These are phyloP conservation scores for Cantharis rustica DNA, from an alignment of 2,888 invertebrate species.

Conservation along the genomic window DNA sequence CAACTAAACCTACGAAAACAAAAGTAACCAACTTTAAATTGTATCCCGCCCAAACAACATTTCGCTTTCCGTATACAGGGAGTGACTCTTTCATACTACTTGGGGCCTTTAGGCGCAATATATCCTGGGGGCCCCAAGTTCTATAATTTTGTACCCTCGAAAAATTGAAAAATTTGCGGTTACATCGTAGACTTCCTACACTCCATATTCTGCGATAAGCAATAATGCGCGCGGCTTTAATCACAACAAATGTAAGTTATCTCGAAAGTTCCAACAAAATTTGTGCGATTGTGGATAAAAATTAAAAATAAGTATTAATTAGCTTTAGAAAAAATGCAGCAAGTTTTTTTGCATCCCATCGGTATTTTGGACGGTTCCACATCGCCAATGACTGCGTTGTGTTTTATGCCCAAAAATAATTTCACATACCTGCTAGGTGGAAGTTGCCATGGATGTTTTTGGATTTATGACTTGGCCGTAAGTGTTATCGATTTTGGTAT, in stretches of 20 bases:
- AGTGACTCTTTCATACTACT: too few species aligned
- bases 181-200: neutral
- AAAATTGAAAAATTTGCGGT: neutral
- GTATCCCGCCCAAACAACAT: neutral
- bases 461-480: neutral
- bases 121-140: too few species aligned
- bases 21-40: neutral
- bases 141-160: too few species aligned
- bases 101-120: too few species aligned
- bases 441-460: neutral
- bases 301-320: neutral
- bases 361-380: neutral
- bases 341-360: neutral
- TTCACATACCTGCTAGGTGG: neutral
- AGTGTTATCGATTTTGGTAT: neutral
- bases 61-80: neutral
- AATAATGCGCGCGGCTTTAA: neutral
- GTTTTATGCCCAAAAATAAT: neutral
- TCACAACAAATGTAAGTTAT: neutral
- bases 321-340: neutral
- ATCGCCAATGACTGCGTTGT: neutral
- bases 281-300: neutral
- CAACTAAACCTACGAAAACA: neutral
- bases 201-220: neutral
- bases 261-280: neutral